Conservation (phyloP, 1,140 invertebrate species). For the Panulirus ornatus region DNA sequence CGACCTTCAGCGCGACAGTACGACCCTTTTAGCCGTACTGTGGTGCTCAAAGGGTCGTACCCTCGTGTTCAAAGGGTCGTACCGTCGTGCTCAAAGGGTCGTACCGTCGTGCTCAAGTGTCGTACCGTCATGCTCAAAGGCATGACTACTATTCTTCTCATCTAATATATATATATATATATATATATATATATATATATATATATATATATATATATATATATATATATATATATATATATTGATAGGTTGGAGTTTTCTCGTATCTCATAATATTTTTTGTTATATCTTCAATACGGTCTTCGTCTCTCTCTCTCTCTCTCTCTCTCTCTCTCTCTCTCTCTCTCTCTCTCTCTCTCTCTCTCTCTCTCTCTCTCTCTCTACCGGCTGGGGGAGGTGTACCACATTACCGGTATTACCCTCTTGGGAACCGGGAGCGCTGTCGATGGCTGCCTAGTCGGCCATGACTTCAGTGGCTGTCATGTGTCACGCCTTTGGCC, state of each 20-base stretch:
- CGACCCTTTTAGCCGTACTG: too few relatives aligned
- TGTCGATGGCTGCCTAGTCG: too few relatives aligned
- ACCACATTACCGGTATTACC: not conserved
- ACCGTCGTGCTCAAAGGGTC: too few relatives aligned
- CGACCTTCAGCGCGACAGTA: too few relatives aligned
- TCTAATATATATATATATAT: slow-evolving; percentile 4
- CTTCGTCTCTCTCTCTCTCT: not conserved
- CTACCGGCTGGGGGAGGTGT: not conserved
- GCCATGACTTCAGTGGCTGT: too few relatives aligned
- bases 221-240: not conserved
- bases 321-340: not conserved
- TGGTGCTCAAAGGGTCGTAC: too few relatives aligned
- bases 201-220: not conserved
- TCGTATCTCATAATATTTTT: not conserved
- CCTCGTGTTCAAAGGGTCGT: too few relatives aligned
- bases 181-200: not conserved
- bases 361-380: not conserved
- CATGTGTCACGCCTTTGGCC: too few relatives aligned
- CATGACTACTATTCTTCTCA: not conserved
- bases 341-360: not conserved
- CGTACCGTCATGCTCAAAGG: too few relatives aligned
- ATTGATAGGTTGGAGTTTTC: too few relatives aligned
- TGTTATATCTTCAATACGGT: not conserved
- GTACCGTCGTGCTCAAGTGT: too few relatives aligned
- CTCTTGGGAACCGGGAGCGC: not conserved